A percentile compares a stretch with the other conserved stretches of the same genome.
These are phyloP conservation scores for Polypedilum vanderplanki DNA, from an alignment of 1,140 invertebrate genomes.

Conservation along the genomic window DNA sequence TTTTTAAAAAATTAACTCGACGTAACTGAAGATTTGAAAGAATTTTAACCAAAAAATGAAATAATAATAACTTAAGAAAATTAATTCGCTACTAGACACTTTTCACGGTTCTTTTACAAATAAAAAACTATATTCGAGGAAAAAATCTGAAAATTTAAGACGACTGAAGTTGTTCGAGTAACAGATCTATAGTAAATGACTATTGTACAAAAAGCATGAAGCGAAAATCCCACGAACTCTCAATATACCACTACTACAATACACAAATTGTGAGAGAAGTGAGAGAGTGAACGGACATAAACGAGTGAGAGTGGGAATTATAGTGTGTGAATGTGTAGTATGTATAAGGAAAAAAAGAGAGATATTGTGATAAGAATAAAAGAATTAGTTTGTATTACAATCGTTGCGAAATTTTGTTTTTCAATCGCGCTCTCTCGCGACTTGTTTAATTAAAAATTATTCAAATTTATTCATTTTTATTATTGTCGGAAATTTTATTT, in stretches of 20 bases:
- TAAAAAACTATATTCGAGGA: not conserved
- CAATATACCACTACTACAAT: not conserved
- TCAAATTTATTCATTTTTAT: too few relatives aligned
- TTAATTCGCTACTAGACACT: slow-evolving; percentile 5
- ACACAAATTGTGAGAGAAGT: not conserved
- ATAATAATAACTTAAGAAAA: slow-evolving; percentile 29
- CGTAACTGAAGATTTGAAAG: not conserved
- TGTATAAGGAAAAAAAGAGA: too few relatives aligned
- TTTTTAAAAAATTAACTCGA: not conserved
- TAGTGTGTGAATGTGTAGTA: too few relatives aligned
- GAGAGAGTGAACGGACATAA: too few relatives aligned
- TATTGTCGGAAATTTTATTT: too few relatives aligned
- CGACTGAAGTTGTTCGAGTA: slow-evolving; percentile 10
- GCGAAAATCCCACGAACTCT: not conserved
- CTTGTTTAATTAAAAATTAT: too few relatives aligned
- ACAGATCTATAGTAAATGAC: slow-evolving; percentile 6
- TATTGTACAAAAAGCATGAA: not conserved
- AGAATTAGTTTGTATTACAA: too few relatives aligned
- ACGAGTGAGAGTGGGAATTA: not conserved
- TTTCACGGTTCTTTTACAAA: slow-evolving; percentile 18
- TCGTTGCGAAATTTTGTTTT: too few relatives aligned
- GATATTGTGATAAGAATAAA: too few relatives aligned
- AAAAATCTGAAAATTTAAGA: slow-evolving; percentile 13
- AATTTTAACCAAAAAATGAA: slow-evolving; percentile 21
- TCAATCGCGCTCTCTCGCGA: too few relatives aligned